These are phyloP conservation scores for Latrodectus elegans DNA, from an alignment of 2,888 invertebrate species.

Conservation along the genomic window DNA sequence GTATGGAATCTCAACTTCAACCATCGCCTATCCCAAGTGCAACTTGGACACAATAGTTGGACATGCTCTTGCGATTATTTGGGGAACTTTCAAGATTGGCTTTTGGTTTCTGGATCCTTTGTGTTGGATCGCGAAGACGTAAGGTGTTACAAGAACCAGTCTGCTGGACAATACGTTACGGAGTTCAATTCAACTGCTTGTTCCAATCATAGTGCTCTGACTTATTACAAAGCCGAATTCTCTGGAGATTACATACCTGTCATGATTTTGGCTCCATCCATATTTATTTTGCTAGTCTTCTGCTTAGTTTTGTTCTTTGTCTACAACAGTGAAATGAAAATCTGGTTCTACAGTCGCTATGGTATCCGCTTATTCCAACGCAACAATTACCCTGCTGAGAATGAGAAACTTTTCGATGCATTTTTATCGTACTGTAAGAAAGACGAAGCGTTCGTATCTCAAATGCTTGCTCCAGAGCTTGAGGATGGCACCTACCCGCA, in stretches of 20 bases:
- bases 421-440: constrained; percentile 92
- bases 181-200: constrained; percentile 72
- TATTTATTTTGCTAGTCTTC: constrained; percentile 82
- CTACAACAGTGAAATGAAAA: constrained; percentile 86
- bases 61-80: constrained; percentile 89
- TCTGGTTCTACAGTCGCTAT: constrained; percentile 87
- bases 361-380: constrained; percentile 85
- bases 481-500: constrained; percentile 85
- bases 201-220: constrained; percentile 71
- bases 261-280: constrained; percentile 82
- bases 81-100: constrained; percentile 86
- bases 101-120: constrained; percentile 80
- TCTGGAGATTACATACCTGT: constrained; percentile 86
- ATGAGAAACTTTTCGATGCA: constrained; percentile 90
- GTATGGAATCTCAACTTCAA: constrained; percentile 80
- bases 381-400: constrained; percentile 80
- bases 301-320: constrained; percentile 83
- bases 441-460: constrained; percentile 90
- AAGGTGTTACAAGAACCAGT: constrained; percentile 69
- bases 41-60: constrained; percentile 86
- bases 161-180: constrained; percentile 69
- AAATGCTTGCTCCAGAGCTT: constrained; percentile 86
- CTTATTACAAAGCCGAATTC: constrained; percentile 81
- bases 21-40: constrained; percentile 81
- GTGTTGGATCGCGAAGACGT: constrained; percentile 75